phyloP scores from a whole-genome alignment of 2,797 vertebrate genomes.

The Clarias fuscus region DNA sequence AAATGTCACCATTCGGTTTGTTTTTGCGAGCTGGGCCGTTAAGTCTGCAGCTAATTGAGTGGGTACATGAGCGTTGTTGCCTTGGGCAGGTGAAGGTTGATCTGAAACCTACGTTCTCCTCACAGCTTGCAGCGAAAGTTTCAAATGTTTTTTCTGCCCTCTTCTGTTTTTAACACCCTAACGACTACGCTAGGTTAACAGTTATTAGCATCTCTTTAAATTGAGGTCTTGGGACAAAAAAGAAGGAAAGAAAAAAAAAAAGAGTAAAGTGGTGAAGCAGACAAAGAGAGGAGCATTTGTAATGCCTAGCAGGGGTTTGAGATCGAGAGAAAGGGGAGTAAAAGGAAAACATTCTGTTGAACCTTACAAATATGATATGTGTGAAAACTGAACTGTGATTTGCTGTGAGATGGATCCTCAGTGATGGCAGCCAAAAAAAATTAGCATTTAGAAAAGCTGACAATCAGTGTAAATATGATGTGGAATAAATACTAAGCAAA shows the following conservation, averaged over 20 bases:
- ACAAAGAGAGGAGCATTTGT: constrained; percentile 20
- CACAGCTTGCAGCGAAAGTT: constrained; percentile 89
- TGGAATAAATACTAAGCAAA: constrained; percentile 51
- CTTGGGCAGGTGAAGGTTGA: constrained; percentile 83
- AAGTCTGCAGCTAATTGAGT: constrained; percentile 36
- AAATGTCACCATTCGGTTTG: constrained; percentile 60
- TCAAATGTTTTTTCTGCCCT: constrained; percentile 56
- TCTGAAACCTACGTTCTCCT: constrained; percentile 81
- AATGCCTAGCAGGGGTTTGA: constrained; percentile 29
- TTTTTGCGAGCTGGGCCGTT: constrained; percentile 49
- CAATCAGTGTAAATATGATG: constrained; percentile 56
- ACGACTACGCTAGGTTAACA: constrained; percentile 20
- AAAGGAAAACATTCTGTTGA: neutral
- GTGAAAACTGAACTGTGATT: constrained; percentile 8
- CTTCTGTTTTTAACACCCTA: constrained; percentile 1
- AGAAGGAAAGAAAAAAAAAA: no score
- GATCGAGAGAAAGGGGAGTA: constrained; percentile 4
- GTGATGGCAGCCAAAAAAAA: neutral
- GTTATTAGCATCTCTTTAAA: constrained; percentile 38
- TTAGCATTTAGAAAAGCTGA: neutral
- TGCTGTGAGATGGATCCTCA: neutral
- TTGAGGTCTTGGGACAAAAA: constrained; percentile 19
- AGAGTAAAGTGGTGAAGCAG: constrained; percentile 18
- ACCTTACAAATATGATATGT: constrained; percentile 1
- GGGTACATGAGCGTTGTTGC: constrained; percentile 59